Conservation (phyloP, 2,797 vertebrate genomes). For the Channallabes apus region DNA sequence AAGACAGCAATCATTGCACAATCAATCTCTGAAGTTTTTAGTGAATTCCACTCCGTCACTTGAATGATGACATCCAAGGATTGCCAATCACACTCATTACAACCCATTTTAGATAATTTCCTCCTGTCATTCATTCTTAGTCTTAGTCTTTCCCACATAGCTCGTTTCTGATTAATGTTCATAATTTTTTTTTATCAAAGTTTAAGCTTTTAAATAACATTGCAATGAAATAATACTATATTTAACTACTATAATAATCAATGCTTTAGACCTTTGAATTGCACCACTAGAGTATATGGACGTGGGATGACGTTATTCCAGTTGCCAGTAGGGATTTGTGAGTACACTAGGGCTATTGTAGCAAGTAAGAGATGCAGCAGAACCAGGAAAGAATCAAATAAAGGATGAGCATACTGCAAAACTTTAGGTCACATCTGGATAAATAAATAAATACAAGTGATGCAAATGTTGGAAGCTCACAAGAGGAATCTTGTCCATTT, state of each 20-base stretch:
- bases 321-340: constrained; percentile 1
- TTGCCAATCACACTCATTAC: constrained; percentile 1
- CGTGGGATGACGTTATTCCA: constrained; percentile 4
- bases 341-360: constrained; percentile 16
- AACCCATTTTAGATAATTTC: not conserved
- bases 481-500: constrained; percentile 1
- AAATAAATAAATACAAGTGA: constrained; percentile 35
- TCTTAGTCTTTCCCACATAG: not conserved
- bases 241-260: not conserved
- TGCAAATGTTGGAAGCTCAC: constrained; percentile 7
- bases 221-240: not conserved
- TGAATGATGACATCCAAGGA: constrained; percentile 21
- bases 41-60: constrained; percentile 4
- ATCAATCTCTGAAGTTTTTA: constrained; percentile 1
- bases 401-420: not conserved
- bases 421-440: constrained; percentile 9
- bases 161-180: not conserved
- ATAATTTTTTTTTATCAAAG: not conserved
- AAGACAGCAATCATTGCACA: not conserved
- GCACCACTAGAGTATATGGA: not conserved
- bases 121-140: not conserved
- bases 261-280: not conserved
- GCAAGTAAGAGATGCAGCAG: not conserved
- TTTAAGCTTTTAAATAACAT: not conserved
- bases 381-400: constrained; percentile 3